Evolutionary conservation across 2,888 invertebrate genomes (phyloP).

Genomic region (Apantesis nais): DNA sequence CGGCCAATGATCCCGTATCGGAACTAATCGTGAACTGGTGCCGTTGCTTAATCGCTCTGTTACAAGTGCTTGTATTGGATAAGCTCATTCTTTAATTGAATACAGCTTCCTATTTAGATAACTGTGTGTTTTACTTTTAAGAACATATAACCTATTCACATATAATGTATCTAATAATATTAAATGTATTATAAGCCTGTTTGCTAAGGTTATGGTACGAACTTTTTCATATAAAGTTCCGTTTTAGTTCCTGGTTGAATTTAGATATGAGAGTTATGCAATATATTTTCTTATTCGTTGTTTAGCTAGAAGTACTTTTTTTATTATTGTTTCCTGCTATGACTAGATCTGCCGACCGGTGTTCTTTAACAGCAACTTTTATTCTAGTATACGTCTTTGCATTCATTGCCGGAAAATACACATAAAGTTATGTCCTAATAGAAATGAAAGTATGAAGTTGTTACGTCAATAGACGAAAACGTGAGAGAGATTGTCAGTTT

Average conservation of each 20-base stretch:
- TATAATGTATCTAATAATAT: background rate
- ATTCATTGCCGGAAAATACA: background rate
- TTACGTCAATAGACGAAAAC: constrained; percentile 5
- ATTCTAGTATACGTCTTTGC: background rate
- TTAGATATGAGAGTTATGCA: background rate
- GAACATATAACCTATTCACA: too few species aligned
- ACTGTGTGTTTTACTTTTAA: background rate
- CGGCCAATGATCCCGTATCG: constrained; percentile 53
- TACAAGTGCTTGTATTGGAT: constrained; percentile 22
- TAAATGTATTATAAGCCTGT: background rate
- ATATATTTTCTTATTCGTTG: background rate
- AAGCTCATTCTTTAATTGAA: constrained; percentile 15
- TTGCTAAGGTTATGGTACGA: background rate
- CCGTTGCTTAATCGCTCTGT: constrained; percentile 37
- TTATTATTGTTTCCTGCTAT: background rate
- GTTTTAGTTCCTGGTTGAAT: background rate
- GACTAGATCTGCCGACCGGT: background rate
- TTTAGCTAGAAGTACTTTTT: background rate
- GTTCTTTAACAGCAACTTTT: background rate
- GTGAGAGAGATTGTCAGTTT: background rate
- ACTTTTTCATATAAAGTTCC: background rate
- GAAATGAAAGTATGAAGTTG: constrained; percentile 3
- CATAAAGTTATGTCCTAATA: background rate
- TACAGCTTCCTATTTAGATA: constrained; percentile 20
- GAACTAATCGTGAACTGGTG: constrained; percentile 34